Evolutionary conservation across 2,888 invertebrate species (phyloP).

Genomic region (Plebejus melissa): DNA sequence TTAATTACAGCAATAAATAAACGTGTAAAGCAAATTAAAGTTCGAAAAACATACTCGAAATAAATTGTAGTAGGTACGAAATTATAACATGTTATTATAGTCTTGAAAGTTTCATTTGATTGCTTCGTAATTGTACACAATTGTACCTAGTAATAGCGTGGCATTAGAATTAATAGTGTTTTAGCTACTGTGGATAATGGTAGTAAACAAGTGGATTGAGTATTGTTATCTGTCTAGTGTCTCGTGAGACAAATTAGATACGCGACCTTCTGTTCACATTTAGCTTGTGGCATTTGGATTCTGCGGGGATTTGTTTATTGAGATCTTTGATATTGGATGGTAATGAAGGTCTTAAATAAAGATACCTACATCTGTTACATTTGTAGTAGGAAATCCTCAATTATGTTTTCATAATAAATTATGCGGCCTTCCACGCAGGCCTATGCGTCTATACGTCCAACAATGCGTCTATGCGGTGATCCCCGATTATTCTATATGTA

Average conservation of each 20-base stretch:
- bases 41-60: constrained; percentile 7
- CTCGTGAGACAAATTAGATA: constrained; percentile 1
- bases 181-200: constrained; percentile 1
- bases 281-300: constrained; percentile 4
- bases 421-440: too few relatives aligned
- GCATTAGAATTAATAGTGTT: constrained; percentile 2
- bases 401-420: too few relatives aligned
- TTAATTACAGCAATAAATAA: neutral
- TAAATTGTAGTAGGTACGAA: constrained; percentile 4
- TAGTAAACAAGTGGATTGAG: neutral
- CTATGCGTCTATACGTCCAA: too few relatives aligned
- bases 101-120: constrained; percentile 18
- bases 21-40: neutral
- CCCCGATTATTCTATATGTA: too few relatives aligned
- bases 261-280: constrained; percentile 5
- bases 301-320: constrained; percentile 37
- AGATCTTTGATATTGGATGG: neutral
- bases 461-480: too few relatives aligned
- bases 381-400: too few relatives aligned
- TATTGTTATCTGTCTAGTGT: constrained; percentile 6
- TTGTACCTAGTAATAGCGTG: neutral
- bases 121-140: constrained; percentile 6
- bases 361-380: too few relatives aligned
- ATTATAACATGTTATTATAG: constrained; percentile 4
- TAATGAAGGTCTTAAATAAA: neutral